phyloP scores from a whole-genome alignment of 2,888 invertebrate species.

The Aleiodes leptofemur region DNA sequence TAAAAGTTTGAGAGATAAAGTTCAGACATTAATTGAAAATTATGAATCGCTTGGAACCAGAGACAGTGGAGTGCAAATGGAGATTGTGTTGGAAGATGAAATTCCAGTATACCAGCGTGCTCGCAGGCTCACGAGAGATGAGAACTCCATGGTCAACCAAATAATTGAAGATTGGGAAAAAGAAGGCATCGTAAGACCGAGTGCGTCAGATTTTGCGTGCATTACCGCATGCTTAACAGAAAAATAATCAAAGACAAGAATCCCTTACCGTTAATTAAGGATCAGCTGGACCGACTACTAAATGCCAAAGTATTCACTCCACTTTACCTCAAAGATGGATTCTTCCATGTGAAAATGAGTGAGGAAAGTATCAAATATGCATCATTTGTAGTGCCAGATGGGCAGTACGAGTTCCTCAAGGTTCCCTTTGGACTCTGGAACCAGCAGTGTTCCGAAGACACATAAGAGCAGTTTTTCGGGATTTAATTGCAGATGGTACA shows the following conservation, averaged over 20 bases:
- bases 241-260: constrained; percentile 60
- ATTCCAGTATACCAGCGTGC: constrained; percentile 59
- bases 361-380: constrained; percentile 55
- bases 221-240: constrained; percentile 69
- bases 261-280: constrained; percentile 58
- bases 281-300: constrained; percentile 57
- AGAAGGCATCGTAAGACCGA: constrained; percentile 63
- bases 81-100: constrained; percentile 63
- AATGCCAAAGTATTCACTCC: constrained; percentile 50
- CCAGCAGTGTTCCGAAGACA: constrained; percentile 46
- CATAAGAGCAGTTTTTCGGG: constrained; percentile 49
- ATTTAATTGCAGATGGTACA: constrained; percentile 33
- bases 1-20: constrained; percentile 35
- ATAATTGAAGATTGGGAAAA: constrained; percentile 65
- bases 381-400: constrained; percentile 53
- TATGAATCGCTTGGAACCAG: constrained; percentile 57
- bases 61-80: constrained; percentile 58
- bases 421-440: constrained; percentile 58
- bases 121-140: constrained; percentile 56
- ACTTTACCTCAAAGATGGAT: constrained; percentile 55
- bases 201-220: constrained; percentile 69
- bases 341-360: constrained; percentile 52
- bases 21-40: constrained; percentile 50
- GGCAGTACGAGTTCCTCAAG: constrained; percentile 54
- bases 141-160: constrained; percentile 60